These are phyloP conservation scores for Azemiops feae DNA, from an alignment of 2,113 vertebrate genomes.

Conservation along the genomic window DNA sequence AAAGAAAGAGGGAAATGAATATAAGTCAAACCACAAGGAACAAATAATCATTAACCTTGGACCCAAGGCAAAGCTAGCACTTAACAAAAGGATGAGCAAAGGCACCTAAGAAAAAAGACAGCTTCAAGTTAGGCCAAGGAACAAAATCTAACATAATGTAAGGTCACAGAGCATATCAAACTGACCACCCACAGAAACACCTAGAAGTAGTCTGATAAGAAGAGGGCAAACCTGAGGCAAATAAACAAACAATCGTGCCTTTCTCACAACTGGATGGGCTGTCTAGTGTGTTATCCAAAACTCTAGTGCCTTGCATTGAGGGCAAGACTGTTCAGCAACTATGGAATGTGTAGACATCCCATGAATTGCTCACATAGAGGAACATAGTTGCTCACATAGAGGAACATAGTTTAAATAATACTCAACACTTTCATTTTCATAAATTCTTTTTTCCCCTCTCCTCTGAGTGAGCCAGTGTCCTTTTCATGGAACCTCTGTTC, in stretches of 20 bases:
- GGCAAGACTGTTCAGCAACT: background rate
- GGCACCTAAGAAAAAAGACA: background rate
- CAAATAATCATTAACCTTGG: background rate
- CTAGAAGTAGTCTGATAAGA: background rate
- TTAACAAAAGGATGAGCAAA: background rate
- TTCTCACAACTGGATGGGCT: background rate
- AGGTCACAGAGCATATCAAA: background rate
- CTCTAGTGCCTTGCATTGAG: background rate
- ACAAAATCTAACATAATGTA: background rate
- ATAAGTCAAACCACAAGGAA: background rate
- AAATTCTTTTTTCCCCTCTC: background rate
- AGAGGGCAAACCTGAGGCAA: background rate
- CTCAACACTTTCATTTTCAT: background rate
- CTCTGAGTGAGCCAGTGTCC: background rate
- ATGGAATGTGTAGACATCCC: background rate
- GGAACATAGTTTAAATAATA: background rate
- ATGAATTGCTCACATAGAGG: background rate
- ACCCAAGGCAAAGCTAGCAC: background rate
- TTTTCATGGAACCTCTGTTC: background rate
- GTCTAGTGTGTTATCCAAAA: background rate
- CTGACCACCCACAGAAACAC: background rate
- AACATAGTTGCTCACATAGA: background rate
- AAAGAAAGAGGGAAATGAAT: background rate
- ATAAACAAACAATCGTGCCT: background rate
- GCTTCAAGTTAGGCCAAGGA: background rate